Conservation (phyloP, 2,113 vertebrate species). For the Sorex araneus region DNA sequence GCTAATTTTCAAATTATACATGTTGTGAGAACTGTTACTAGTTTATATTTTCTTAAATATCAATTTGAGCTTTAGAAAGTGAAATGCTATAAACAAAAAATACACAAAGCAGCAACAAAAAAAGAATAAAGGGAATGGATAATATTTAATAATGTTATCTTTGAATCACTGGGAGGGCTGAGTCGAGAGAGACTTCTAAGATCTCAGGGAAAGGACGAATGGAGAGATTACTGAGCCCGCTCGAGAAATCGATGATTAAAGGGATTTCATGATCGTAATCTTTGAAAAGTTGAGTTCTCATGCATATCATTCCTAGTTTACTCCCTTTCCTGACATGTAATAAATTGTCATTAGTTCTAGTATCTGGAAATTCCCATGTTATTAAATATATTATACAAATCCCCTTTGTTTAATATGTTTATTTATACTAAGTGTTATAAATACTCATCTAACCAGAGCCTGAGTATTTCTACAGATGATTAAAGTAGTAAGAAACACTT, state of each 20-base stretch:
- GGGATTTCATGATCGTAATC: too few species aligned
- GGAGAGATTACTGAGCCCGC: too few species aligned
- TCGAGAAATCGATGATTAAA: too few species aligned
- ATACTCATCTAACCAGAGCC: not conserved
- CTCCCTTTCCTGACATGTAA: not conserved
- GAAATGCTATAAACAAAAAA: not conserved
- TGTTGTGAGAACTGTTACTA: not conserved
- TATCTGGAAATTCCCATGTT: not conserved
- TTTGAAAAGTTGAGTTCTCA: not conserved
- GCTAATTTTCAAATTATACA: conserved; percentile 25
- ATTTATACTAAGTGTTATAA: conserved; percentile 16
- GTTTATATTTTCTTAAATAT: conserved; percentile 23
- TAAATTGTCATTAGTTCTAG: not conserved
- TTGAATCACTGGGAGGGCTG: too few species aligned
- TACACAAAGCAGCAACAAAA: not conserved
- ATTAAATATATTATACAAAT: not conserved
- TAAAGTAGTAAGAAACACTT: not conserved
- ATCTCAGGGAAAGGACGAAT: too few species aligned
- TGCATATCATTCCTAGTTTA: not conserved
- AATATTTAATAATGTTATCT: not conserved
- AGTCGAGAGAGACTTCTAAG: too few species aligned
- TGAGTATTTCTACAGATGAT: not conserved
- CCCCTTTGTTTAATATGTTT: not conserved
- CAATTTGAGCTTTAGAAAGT: conserved; percentile 7
- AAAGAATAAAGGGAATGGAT: not conserved